A percentile compares a stretch with the other conserved stretches of the same genome.
Evolutionary conservation across 2,113 vertebrate species (phyloP).

Genomic region (Rhinogobius similis): DNA sequence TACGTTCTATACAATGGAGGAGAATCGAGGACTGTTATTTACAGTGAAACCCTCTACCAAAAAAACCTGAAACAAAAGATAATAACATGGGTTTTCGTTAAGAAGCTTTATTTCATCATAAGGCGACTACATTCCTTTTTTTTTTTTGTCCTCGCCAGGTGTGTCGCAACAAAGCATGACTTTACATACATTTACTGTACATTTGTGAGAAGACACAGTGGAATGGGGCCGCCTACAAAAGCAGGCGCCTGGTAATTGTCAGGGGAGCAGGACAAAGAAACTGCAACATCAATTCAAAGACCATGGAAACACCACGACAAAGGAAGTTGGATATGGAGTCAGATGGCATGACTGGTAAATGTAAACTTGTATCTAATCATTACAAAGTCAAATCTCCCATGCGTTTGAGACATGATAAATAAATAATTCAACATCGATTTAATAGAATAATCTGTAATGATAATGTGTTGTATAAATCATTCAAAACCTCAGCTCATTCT

Average conservation of each 20-base stretch:
- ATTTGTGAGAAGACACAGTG: conserved; percentile 23
- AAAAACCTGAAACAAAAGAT: neutral
- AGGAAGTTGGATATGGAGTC: conserved; percentile 16
- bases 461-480: conserved; percentile 29
- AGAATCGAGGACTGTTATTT: neutral
- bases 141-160: conserved; percentile 17
- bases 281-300: conserved; percentile 33
- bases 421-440: neutral
- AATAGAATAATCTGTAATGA: conserved; percentile 24
- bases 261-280: conserved; percentile 38
- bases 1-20: no score
- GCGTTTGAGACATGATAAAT: neutral
- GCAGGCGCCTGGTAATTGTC: conserved; percentile 42
- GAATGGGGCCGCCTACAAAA: conserved; percentile 26
- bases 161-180: conserved; percentile 5
- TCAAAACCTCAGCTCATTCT: conserved; percentile 16
- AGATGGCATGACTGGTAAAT: conserved; percentile 9
- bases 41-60: neutral
- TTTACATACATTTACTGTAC: conserved; percentile 12
- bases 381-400: conserved; percentile 8
- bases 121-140: neutral
- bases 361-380: neutral
- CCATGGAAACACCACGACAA: conserved; percentile 16
- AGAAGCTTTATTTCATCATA: neutral
- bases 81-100: neutral